Percentiles rank a stretch among this genome's conserved stretches.
These are phyloP conservation scores for Magallana nippona DNA, from an alignment of 2,888 invertebrate genomes.

Conservation along the genomic window DNA sequence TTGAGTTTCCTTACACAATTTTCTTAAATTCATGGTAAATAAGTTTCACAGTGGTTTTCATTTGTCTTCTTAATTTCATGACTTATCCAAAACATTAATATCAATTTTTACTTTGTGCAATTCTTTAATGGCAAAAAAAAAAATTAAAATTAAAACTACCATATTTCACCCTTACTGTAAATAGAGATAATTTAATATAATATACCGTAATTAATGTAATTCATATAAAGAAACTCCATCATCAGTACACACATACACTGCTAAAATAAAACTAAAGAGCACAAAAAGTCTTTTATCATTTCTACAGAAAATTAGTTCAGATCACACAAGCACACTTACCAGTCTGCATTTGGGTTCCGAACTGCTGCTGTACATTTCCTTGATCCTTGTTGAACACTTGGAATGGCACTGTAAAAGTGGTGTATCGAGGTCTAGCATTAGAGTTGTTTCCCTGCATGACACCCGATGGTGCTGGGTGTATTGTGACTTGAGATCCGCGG, in stretches of 20 bases:
- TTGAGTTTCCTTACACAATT: background rate
- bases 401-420: slow-evolving; percentile 41
- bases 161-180: no score
- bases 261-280: slow-evolving; percentile 9
- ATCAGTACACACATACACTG: no score
- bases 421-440: slow-evolving; percentile 15
- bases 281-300: background rate
- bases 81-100: no score
- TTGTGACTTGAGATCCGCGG: slow-evolving; percentile 41
- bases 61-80: no score
- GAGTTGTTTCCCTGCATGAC: slow-evolving; percentile 32
- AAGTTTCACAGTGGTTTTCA: no score
- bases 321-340: background rate
- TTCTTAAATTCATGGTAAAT: no score
- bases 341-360: slow-evolving; percentile 37
- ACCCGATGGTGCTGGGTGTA: slow-evolving; percentile 41
- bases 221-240: no score
- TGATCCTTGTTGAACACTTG: slow-evolving; percentile 35
- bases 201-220: no score
- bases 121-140: no score
- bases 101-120: no score
- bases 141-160: no score
- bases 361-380: slow-evolving; percentile 28
- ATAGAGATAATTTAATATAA: no score
- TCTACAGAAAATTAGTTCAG: background rate